Evolutionary conservation across 1,140 invertebrate species (phyloP).

Genomic region (Thaumatotibia leucotreta): DNA sequence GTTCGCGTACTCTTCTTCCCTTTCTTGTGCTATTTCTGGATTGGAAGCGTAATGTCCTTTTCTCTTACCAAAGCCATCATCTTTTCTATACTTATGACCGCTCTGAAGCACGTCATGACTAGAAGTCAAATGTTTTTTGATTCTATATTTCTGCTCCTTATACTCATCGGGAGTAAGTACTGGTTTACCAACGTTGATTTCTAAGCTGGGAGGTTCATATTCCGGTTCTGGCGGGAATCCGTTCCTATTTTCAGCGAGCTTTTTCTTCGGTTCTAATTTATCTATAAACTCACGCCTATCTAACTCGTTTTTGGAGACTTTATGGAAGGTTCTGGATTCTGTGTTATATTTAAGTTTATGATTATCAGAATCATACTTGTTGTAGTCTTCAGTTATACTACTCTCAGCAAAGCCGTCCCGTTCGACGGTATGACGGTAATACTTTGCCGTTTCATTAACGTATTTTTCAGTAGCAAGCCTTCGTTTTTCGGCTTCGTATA

Average conservation of each 20-base stretch:
- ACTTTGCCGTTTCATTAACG: constrained; percentile 75
- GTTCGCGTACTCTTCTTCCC: constrained; percentile 66
- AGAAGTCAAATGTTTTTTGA: constrained; percentile 71
- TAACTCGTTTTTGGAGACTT: constrained; percentile 73
- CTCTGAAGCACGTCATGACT: constrained; percentile 72
- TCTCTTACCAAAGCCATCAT: constrained; percentile 69
- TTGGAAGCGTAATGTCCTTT: constrained; percentile 77
- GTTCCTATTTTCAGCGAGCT: constrained; percentile 46
- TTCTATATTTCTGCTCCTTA: constrained; percentile 70
- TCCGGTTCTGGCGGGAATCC: constrained; percentile 76
- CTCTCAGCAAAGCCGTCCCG: constrained; percentile 61
- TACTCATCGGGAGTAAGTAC: constrained; percentile 78
- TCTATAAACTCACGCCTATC: constrained; percentile 76
- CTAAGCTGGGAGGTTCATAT: constrained; percentile 80
- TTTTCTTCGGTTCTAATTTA: constrained; percentile 42
- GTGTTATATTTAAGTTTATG: constrained; percentile 61
- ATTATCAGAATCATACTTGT: constrained; percentile 57
- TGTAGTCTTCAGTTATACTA: constrained; percentile 59
- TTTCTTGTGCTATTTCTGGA: constrained; percentile 75
- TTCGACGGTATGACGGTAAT: constrained; percentile 67
- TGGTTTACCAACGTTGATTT: constrained; percentile 78
- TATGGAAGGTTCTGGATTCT: constrained; percentile 56
- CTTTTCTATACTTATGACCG: constrained; percentile 69
- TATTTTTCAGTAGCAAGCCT: constrained; percentile 74
- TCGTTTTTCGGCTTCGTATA: constrained; percentile 74